Conservation (phyloP, 2,113 vertebrate genomes). For the Carollia perspicillata region DNA sequence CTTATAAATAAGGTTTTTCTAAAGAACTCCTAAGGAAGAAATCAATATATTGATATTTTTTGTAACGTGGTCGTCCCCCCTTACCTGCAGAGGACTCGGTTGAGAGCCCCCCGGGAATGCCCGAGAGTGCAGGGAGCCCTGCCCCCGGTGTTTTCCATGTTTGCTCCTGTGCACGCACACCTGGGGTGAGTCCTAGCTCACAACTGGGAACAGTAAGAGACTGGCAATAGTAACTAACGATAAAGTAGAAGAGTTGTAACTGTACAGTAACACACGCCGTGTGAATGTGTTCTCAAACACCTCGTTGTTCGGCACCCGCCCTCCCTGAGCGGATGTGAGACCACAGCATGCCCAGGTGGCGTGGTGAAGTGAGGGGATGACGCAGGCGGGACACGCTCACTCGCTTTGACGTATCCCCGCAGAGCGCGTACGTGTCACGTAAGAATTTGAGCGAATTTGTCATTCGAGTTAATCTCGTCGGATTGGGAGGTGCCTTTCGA, state of each 20-base stretch:
- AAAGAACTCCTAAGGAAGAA: neutral
- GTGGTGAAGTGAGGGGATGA: neutral
- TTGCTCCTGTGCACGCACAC: neutral
- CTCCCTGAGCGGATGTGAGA: neutral
- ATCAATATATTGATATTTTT: neutral
- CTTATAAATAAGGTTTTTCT: neutral
- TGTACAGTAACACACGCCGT: no score
- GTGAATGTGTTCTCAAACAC: neutral
- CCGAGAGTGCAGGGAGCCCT: no score
- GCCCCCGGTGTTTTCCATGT: no score
- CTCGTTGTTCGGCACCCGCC: neutral
- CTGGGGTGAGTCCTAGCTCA: no score
- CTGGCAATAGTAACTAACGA: neutral
- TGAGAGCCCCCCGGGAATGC: no score
- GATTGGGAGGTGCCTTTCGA: neutral
- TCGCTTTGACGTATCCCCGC: neutral
- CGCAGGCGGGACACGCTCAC: neutral
- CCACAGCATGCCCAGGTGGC: neutral
- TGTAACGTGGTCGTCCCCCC: neutral
- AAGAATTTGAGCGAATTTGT: neutral
- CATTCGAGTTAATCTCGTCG: neutral
- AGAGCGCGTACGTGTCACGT: neutral
- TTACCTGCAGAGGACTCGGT: no score
- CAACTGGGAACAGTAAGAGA: neutral
- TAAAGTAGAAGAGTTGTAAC: neutral